Evolutionary conservation across 2,797 vertebrate species (phyloP).

Genomic region (Sebastes jordani): DNA sequence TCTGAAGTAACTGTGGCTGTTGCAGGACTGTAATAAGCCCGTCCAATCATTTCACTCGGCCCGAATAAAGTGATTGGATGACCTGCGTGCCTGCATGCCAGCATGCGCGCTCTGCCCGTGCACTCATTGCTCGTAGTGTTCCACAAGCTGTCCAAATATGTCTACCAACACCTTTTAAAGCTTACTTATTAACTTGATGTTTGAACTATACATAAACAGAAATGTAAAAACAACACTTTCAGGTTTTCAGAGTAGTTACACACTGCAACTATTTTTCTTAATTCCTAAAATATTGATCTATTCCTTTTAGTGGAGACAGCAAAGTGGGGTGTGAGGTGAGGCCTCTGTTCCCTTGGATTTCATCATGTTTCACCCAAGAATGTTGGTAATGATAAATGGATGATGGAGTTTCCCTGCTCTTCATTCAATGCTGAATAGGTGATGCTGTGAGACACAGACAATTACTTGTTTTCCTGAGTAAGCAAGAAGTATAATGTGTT

Average conservation of each 20-base stretch:
- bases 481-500: not conserved
- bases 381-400: slow-evolving; percentile 11
- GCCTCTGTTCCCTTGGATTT: not conserved
- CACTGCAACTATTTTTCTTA: not conserved
- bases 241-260: not conserved
- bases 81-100: too few species aligned
- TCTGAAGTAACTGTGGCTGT: too few species aligned
- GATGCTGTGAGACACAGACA: not conserved
- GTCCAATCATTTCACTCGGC: too few species aligned
- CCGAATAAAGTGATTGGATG: too few species aligned
- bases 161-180: not conserved
- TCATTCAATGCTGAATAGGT: slow-evolving; percentile 5
- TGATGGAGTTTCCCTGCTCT: not conserved
- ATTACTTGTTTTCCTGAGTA: not conserved
- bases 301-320: not conserved
- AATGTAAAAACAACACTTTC: not conserved
- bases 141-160: too few species aligned
- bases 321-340: not conserved
- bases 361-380: slow-evolving; percentile 4
- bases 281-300: not conserved
- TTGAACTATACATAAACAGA: not conserved
- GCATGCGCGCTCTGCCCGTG: too few species aligned
- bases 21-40: too few species aligned
- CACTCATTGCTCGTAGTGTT: too few species aligned
- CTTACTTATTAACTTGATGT: not conserved